Base-by-base conservation (phyloP, 1,140 invertebrate species). In the Aphelenchoides fujianensis region DNA sequence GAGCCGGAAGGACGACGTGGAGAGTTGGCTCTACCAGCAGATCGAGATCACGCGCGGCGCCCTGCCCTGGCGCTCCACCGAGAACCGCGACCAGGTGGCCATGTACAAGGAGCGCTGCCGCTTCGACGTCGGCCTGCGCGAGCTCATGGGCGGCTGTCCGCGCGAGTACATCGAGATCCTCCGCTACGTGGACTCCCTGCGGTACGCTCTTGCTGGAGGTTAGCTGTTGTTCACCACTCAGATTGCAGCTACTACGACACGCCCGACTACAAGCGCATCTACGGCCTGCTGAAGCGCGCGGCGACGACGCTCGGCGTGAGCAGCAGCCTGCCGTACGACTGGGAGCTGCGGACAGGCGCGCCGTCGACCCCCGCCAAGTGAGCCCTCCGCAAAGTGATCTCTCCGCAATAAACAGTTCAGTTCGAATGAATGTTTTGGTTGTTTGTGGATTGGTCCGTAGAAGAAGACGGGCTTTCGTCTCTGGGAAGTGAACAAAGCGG, bases 21-120 rank as follows among this genome's bases (percentile, higher is more conserved):
- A 75, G 32, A 66, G 68, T 0, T 79, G 80, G 79, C 35, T 79
- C n/a, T 76, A 76, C 57, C 62, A 74, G 30, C 61, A 74, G 37
- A 72, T 76, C 23, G 74, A 76, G 31, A 36, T 73, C 28, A 79
- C 76, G n/a, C 37, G 76, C n/a, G 74, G 77, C 34, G 72, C 41
- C 12, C 69, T 76, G 16, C 74, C 74, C 12, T 76, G 74, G 74
- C 23, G 76, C n/a, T 61, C 52, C 16, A 27, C 68, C 2, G 66
- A 80, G 23, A 52, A 59, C 12, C 66, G 28, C 12, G 52, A 75
- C 23, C 28, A 76, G 63, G 73, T 75, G 67, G 74, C 48, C 16
- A 36, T 71, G 53, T 75, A 30, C 63, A 73, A 73, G 30, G 68
- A 75, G 34, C 72, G 68, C 9, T 78, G 53, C 52, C 66, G 75